Evolutionary conservation across 2,113 vertebrate genomes (phyloP), one percentile per base, ranked within the genome.

Genomic region (Ascaphus truei): DNA sequence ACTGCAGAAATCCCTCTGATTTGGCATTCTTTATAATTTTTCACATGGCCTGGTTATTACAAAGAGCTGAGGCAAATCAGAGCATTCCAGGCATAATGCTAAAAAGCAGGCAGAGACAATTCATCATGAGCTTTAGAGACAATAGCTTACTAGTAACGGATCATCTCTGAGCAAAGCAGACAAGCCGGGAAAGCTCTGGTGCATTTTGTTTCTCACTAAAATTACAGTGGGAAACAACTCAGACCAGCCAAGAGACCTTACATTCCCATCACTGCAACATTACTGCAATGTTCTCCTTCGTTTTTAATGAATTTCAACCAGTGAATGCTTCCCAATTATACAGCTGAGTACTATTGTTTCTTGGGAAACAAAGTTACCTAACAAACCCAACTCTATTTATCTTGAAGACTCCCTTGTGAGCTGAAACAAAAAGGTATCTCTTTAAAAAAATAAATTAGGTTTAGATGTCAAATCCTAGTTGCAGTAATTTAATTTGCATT

Each of bases 1-100:
- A 36, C 23, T 27, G 18, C 26, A 55, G 34, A 55, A 66, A 55
- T 66, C 50, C 39, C 63, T 66, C 25, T 30, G 50, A 66, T 66
- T 66, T 66, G 34, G 53, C 63, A 66, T 66, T 66, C 65, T 48
- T 59, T 68, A 59, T 61, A n/a, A 41, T 59, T 69, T 59, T 69
- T 69, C 66, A 69, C 66, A 69, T 69, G 66, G 60, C 66, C 66
- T 69, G 66, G 7, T 69, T 69, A 59, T 26, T 20, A 69, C 55
- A 69, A 69, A 69, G 55, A 29, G 31, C 41, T 37, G 55, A 69
- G 66, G 66, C 66, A 60, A 69, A 69, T 69, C 66, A 59, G 66
- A 69, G 55, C 66, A 60, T 69, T 58, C 67, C 67, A 61, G 67
- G 57, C 67, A 61, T 60, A 52, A 61, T 61, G 66, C 66, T 69